A percentile compares a stretch with the other conserved stretches of the same genome.
Conservation (phyloP, 2,888 invertebrate species). For the Diadegma fenestrale region DNA sequence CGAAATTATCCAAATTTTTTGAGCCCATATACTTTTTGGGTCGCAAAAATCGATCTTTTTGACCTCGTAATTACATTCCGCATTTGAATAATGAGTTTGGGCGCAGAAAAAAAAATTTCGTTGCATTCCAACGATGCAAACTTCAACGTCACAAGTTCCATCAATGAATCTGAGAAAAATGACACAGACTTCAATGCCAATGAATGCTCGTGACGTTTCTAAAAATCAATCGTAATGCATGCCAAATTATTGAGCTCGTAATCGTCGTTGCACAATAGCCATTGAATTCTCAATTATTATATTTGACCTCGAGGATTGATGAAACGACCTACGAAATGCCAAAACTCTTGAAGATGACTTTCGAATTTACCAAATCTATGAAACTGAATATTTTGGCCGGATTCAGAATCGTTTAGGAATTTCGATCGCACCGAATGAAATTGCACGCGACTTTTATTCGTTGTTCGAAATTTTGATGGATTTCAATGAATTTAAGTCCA, state of each 20-base stretch:
- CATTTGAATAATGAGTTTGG: no score
- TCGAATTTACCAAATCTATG: neutral
- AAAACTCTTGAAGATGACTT: constrained; percentile 5
- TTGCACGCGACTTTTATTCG: neutral
- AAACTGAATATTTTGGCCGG: neutral
- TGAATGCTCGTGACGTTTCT: neutral
- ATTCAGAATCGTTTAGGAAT: neutral
- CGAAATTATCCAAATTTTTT: no score
- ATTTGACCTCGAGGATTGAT: constrained; percentile 24
- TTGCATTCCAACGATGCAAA: no score
- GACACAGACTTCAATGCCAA: neutral
- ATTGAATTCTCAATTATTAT: constrained; percentile 40
- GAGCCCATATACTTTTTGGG: no score
- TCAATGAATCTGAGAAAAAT: neutral
- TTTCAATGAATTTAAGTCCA: neutral
- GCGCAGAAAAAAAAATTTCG: no score
- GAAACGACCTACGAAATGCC: constrained; percentile 21
- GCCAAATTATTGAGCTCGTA: neutral
- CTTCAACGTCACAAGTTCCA: no score
- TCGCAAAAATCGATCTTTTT: no score
- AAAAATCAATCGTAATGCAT: neutral
- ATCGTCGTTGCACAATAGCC: constrained; percentile 25
- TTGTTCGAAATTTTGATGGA: neutral
- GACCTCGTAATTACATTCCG: no score
- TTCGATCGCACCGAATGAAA: neutral